Evolutionary conservation across 2,113 vertebrate genomes (phyloP).

Genomic region (Centropus bengalensis): DNA sequence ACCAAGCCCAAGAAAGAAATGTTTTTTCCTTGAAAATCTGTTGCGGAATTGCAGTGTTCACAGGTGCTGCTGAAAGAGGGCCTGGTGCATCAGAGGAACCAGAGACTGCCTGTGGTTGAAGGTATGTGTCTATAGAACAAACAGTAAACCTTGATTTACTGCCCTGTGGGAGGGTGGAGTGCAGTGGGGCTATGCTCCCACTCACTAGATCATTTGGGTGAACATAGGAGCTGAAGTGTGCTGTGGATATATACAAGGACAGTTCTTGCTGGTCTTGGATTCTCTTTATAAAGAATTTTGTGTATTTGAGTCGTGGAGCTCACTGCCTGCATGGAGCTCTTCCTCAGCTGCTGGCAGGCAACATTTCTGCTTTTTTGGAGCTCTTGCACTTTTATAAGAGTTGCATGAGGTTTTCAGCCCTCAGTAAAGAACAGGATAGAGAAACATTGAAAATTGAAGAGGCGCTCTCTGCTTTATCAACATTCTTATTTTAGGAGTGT

Average conservation of each 20-base stretch:
- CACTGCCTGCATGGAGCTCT: not conserved
- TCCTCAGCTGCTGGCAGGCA: not conserved
- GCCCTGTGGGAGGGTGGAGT: not conserved
- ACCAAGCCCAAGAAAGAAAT: not conserved
- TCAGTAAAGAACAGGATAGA: not conserved
- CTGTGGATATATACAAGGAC: not conserved
- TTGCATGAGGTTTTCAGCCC: not conserved
- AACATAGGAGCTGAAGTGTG: not conserved
- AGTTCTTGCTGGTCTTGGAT: not conserved
- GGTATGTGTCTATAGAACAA: not conserved
- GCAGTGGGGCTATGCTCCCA: not conserved
- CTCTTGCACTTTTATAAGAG: not conserved
- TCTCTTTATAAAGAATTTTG: not conserved
- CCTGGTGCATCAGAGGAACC: not conserved
- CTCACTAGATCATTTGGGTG: not conserved
- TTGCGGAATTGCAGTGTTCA: not conserved
- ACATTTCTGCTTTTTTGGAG: not conserved
- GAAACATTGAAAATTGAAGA: not conserved
- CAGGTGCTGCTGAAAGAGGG: not conserved
- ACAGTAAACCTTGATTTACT: fast-evolving
- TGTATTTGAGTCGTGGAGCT: not conserved
- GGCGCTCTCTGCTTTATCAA: not conserved
- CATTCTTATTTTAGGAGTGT: not conserved
- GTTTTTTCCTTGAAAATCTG: not conserved
- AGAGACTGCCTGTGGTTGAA: not conserved